Evolutionary conservation across 2,888 invertebrate genomes (phyloP).

Genomic region (Gari tellinella): DNA sequence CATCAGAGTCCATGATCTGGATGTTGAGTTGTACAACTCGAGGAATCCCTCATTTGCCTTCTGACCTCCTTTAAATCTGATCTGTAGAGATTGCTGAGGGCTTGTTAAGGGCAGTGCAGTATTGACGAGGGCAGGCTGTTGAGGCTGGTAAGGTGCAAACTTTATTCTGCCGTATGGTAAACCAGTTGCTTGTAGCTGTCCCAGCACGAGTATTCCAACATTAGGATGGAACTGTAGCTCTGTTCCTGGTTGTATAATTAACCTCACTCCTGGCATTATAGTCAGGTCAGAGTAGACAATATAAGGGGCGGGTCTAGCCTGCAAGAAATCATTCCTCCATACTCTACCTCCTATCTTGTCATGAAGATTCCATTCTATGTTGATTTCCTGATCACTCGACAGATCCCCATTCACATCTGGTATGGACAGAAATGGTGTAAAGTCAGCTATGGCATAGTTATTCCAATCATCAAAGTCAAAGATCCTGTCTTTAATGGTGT

Average conservation of each 20-base stretch:
- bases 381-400: conserved; percentile 67
- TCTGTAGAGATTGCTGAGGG: conserved; percentile 25
- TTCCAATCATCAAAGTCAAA: conserved; percentile 99
- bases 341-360: conserved; percentile 85
- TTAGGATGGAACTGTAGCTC: conserved; percentile 97
- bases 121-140: conserved; percentile 8
- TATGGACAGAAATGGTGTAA: conserved; percentile 93
- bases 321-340: conserved; percentile 86
- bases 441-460: conserved; percentile 96
- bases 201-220: conserved; percentile 97
- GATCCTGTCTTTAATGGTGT: conserved; percentile 91
- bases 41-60: conserved; percentile 92
- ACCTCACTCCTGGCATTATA: conserved; percentile 95
- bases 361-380: conserved; percentile 67
- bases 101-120: background rate
- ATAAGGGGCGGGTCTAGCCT: conserved; percentile 72
- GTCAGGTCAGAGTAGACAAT: conserved; percentile 94
- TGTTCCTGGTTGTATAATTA: conserved; percentile 95
- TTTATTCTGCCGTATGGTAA: conserved; percentile 77
- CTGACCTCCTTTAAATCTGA: conserved; percentile 89
- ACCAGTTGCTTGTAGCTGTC: conserved; percentile 94
- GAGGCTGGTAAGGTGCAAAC: conserved; percentile 49
- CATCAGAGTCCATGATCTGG: conserved; percentile 97
- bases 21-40: conserved; percentile 97
- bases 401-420: conserved; percentile 68